Evolutionary conservation across 2,797 vertebrate genomes (phyloP), one percentile per base, ranked within the genome.

Genomic region (Phrynocephalus forsythii): DNA sequence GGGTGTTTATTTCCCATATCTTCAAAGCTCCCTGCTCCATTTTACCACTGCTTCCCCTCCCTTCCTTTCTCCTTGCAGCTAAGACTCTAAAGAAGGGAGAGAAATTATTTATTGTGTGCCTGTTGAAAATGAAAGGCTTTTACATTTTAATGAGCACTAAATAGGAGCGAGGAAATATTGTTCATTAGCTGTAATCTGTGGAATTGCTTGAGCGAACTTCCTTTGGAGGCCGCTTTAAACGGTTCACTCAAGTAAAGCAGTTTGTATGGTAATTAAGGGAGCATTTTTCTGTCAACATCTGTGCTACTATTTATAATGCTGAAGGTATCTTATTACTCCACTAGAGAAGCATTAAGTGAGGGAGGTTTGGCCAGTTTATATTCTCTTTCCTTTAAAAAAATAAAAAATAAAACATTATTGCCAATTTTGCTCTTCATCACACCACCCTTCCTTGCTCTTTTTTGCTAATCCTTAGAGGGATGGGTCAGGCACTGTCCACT

Each of bases 241-340:
- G 97, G 97, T 97, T 98, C 98, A 97, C 98, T 99, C 98, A 98
- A 98, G 98, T 98, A 98, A 97, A 97, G 96, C 98, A 97, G 98
- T 99, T 98, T 98, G 98, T 98, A 98, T 98, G 98, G 97, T 99
- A 98, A 99, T 99, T 99, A 99, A 99, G 98, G 98, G 97, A 98
- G 97, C 97, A 97, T 98, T 98, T 97, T 94, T 95, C 97, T 98
- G 98, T 98, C 98, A 98, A 98, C 97, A 98, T 98, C 97, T 97
- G 97, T 97, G 97, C 97, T 96, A 95, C 97, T 97, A 97, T 98
- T 98, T 97, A 97, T 97, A 97, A 97, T 92, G 3, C 89, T 91
- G 91, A 95, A 96, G 96, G 96, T 94, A 95, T 95, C 96, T 95
- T 90, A 91, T 92, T 92, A 91, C 95, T 94, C 91, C 93, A 89